Conservation (phyloP, 1,140 invertebrate species). For the Bradysia coprophila region DNA sequence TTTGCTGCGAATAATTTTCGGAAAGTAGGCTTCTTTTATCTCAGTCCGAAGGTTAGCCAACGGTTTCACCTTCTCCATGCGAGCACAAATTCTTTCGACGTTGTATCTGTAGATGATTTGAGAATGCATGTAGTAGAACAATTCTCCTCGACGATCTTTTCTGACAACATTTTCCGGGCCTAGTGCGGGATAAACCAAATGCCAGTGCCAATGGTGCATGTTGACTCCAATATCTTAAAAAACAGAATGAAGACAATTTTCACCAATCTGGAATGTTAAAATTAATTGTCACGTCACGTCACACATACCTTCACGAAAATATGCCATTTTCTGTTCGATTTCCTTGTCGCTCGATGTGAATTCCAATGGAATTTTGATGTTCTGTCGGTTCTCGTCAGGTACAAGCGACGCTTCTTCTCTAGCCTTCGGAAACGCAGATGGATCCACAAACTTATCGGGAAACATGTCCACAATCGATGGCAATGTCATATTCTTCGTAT, state of each 20-base stretch:
- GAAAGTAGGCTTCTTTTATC: slow-evolving; percentile 32
- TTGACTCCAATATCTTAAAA: slow-evolving; percentile 46
- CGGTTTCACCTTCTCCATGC: slow-evolving; percentile 23
- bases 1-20: slow-evolving; percentile 29
- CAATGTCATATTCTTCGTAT: slow-evolving; percentile 28
- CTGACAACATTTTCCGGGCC: slow-evolving; percentile 23
- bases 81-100: slow-evolving; percentile 29
- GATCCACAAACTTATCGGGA: slow-evolving; percentile 33
- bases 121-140: slow-evolving; percentile 40
- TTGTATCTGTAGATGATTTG: slow-evolving; percentile 30
- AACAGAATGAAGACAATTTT: neutral
- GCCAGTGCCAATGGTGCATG: slow-evolving; percentile 37
- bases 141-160: slow-evolving; percentile 36
- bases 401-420: slow-evolving; percentile 26
- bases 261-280: neutral
- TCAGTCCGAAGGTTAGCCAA: slow-evolving; percentile 28
- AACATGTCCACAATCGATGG: slow-evolving; percentile 33
- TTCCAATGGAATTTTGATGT: slow-evolving; percentile 40
- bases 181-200: slow-evolving; percentile 30
- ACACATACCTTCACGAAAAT: slow-evolving; percentile 44
- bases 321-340: slow-evolving; percentile 40
- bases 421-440: slow-evolving; percentile 27
- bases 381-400: slow-evolving; percentile 11
- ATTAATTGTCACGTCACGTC: slow-evolving; percentile 31
- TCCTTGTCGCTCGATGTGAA: slow-evolving; percentile 45